A percentile compares a stretch with the other conserved stretches of the same genome.
Evolutionary conservation across 2,797 vertebrate species (phyloP).

Genomic region (Gymnopithys bicolor): DNA sequence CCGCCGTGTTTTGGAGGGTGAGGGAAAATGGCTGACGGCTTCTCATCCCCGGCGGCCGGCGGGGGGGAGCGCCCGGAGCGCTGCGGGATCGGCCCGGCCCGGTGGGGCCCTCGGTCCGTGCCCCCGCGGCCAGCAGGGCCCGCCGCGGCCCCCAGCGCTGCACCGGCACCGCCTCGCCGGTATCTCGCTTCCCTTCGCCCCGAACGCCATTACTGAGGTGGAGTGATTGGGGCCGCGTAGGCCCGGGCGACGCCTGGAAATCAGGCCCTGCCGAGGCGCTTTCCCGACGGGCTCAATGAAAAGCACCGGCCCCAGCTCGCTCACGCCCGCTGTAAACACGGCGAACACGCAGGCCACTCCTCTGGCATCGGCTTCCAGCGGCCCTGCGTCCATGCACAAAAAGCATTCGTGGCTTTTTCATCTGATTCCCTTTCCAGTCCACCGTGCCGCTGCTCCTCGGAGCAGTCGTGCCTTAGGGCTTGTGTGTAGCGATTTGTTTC

Average conservation of each 20-base stretch:
- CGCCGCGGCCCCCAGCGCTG: not conserved
- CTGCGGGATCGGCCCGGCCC: not conserved
- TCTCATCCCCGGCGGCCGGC: conserved; percentile 71
- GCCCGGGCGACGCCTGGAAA: conserved; percentile 78
- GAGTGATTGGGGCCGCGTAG: conserved; percentile 79
- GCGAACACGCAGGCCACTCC: conserved; percentile 53
- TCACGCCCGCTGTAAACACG: conserved; percentile 64
- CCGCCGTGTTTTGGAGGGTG: conserved; percentile 75
- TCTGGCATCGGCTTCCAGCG: conserved; percentile 26
- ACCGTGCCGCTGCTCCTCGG: not conserved
- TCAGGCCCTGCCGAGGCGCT: conserved; percentile 79
- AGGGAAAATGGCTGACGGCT: conserved; percentile 72
- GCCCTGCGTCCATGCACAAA: not conserved
- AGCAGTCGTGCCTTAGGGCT: not conserved
- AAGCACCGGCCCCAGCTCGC: not conserved
- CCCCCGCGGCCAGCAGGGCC: too few species aligned
- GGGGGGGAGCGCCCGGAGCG: conserved; percentile 42
- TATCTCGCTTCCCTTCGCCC: conserved; percentile 71
- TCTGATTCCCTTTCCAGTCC: not conserved
- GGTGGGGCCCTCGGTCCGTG: too few species aligned
- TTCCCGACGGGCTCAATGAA: conserved; percentile 44
- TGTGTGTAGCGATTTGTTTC: not conserved
- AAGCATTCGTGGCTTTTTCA: not conserved
- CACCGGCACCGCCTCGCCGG: not conserved
- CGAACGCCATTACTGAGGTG: conserved; percentile 87